phyloP scores from a whole-genome alignment of 2,888 invertebrate genomes.

The Nymphalis c-album region DNA sequence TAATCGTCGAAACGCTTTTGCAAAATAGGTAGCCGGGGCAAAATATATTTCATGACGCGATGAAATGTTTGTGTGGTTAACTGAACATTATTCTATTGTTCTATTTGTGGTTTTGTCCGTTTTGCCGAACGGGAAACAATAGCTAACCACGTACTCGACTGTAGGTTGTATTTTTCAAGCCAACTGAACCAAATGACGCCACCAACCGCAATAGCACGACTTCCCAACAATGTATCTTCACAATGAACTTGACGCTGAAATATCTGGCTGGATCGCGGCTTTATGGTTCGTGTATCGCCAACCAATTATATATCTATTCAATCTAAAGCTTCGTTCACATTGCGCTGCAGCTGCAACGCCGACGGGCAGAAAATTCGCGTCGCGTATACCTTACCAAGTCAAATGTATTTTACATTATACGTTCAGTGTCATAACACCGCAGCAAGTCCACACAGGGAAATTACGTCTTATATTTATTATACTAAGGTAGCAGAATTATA shows the following conservation, averaged over 20 bases:
- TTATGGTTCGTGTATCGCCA: conserved; percentile 5
- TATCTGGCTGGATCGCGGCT: conserved; percentile 32
- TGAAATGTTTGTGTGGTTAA: conserved; percentile 40
- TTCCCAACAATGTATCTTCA: conserved; percentile 38
- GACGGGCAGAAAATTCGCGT: too few species aligned
- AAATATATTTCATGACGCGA: conserved; percentile 42
- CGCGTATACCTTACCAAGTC: too few species aligned
- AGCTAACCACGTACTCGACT: conserved; percentile 39
- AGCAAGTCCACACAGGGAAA: too few species aligned
- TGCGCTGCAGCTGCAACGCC: too few species aligned
- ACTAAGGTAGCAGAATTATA: too few species aligned
- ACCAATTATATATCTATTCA: conserved; percentile 4
- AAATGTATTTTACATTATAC: too few species aligned
- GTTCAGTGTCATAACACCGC: too few species aligned
- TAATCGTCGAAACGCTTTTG: conserved; percentile 42
- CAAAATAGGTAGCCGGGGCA: conserved; percentile 40
- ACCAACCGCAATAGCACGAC: conserved; percentile 36
- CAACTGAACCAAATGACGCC: conserved; percentile 41
- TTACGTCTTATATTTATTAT: too few species aligned
- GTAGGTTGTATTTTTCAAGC: conserved; percentile 42
- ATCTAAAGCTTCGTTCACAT: not conserved
- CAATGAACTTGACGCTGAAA: conserved; percentile 37
- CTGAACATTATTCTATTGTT: conserved; percentile 40
- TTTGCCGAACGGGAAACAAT: conserved; percentile 43
- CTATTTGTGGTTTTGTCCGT: conserved; percentile 37